Evolutionary conservation across 2,888 invertebrate genomes (phyloP).

Genomic region (Parochlus steinenii): DNA sequence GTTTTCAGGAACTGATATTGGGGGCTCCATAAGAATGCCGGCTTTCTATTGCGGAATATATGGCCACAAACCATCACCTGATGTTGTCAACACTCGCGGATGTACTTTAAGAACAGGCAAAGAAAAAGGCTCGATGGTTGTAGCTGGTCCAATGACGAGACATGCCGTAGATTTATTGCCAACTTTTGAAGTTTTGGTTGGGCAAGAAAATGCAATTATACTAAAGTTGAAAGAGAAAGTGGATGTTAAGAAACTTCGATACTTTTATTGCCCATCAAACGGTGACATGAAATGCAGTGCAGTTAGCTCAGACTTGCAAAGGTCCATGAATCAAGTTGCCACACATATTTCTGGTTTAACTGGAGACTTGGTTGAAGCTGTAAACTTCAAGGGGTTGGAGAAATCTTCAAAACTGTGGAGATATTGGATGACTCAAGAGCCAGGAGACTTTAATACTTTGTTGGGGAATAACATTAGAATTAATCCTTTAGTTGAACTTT

Average conservation of each 20-base stretch:
- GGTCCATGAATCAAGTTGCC: slow-evolving; percentile 38
- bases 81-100: slow-evolving; percentile 38
- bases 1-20: slow-evolving; percentile 67
- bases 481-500: slow-evolving; percentile 36
- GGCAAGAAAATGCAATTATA: slow-evolving; percentile 33
- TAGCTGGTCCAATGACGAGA: slow-evolving; percentile 66
- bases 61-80: slow-evolving; percentile 61
- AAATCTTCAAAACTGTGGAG: slow-evolving; percentile 51
- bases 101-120: slow-evolving; percentile 54
- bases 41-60: slow-evolving; percentile 73
- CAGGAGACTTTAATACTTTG: slow-evolving; percentile 40
- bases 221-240: slow-evolving; percentile 43
- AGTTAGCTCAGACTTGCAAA: slow-evolving; percentile 46
- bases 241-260: slow-evolving; percentile 45
- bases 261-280: slow-evolving; percentile 62
- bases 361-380: slow-evolving; percentile 21
- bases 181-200: slow-evolving; percentile 30
- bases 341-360: slow-evolving; percentile 29
- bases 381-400: slow-evolving; percentile 22
- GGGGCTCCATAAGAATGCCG: slow-evolving; percentile 88
- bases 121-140: slow-evolving; percentile 58
- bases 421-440: slow-evolving; percentile 57
- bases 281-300: slow-evolving; percentile 57
- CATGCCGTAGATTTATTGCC: slow-evolving; percentile 66
- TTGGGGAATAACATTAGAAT: slow-evolving; percentile 44